Evolutionary conservation across 2,113 vertebrate species (phyloP).

Genomic region (Caracal caracal): DNA sequence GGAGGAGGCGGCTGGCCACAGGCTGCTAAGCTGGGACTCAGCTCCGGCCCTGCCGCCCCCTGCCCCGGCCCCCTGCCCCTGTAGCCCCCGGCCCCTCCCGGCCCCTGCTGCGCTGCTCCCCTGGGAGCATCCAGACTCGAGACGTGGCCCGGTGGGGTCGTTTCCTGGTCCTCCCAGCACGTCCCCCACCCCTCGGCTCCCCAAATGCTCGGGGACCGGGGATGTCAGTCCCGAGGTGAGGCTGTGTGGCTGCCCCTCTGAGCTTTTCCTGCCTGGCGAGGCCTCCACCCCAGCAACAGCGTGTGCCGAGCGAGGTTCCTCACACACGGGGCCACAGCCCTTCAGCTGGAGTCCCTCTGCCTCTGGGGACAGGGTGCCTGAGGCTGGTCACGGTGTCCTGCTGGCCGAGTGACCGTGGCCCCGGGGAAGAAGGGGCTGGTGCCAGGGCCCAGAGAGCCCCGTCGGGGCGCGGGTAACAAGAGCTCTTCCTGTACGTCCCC

Average conservation of each 20-base stretch:
- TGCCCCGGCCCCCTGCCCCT: background rate
- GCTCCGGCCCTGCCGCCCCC: fast-evolving
- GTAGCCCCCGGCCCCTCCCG: fast-evolving
- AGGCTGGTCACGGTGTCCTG: background rate
- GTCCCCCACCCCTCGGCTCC: background rate
- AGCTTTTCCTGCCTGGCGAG: too few species aligned
- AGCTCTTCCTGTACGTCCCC: background rate
- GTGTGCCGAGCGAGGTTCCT: background rate
- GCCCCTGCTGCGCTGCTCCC: background rate
- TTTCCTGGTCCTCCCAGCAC: background rate
- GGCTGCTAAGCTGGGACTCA: background rate
- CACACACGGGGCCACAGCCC: too few species aligned
- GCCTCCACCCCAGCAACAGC: too few species aligned
- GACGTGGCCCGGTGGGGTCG: fast-evolving
- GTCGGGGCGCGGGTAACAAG: background rate
- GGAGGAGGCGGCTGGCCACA: background rate
- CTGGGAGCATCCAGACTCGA: background rate
- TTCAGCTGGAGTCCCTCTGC: background rate
- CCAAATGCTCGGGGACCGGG: background rate
- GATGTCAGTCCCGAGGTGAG: background rate
- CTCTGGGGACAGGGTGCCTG: background rate
- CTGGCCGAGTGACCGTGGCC: fast-evolving
- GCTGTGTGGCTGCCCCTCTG: background rate
- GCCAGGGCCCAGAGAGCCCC: background rate
- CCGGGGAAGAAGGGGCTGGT: background rate